Evolutionary conservation across 2,797 vertebrate species (phyloP), one percentile per base, ranked within the genome.

Genomic region (Gallirallus australis): DNA sequence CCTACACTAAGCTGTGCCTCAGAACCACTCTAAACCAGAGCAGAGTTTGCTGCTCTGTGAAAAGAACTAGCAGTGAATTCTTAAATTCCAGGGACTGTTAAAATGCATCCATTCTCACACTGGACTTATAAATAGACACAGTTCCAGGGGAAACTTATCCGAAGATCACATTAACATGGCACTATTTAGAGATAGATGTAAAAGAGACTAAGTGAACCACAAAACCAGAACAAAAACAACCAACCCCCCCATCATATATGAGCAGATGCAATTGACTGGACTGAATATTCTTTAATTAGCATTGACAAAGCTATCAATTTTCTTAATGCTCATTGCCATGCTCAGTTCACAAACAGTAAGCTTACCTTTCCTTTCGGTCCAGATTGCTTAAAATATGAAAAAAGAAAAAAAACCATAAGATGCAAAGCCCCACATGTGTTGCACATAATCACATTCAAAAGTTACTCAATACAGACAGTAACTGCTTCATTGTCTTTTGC

Each of bases 291-390:
- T 94, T 96, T 77, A 93, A 88, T 47, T 54, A 87, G 70, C 48
- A 97, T 21, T 85, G 69, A 91, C 45, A 92, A 59, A 93, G 72
- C 68, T 93, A 33, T 17, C 91, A n/a, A 40, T 71, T 93, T 93
- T 91, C 71, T 96, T 95, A 97, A 59, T 90, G 42, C 53, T 94
- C 79, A 95, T 93, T 95, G 60, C 75, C 96, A 98, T 97, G 96
- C 89, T 98, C 88, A 97, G 97, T 97, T 95, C 61, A 94, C 92
- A 65, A 96, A 94, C 93, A 93, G 96, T 89, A 94, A 96, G 92
- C 99, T 99, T 98, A 99, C 99, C 99, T 99, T 98, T 99, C 98
- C 96, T 99, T 99, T 98, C 98, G 97, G 95, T 99, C 99, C 97
- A 98, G 98, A 98, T 97, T 98, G 99, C 99, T 98, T 98, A 98